phyloP scores from a whole-genome alignment of 2,113 vertebrate genomes.

The Megalops atlanticus region DNA sequence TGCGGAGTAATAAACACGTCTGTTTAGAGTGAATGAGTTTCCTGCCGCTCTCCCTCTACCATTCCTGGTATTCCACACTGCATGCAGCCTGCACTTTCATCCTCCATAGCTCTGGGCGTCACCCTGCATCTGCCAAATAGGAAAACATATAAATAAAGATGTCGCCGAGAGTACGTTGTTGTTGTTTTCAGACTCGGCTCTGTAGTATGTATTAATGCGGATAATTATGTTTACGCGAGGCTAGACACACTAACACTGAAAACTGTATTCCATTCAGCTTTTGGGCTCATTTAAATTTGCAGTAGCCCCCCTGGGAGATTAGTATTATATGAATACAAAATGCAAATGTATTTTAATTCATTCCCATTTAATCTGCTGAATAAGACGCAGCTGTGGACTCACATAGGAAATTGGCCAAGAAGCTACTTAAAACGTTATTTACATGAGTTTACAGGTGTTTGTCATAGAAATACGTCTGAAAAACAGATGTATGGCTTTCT shows the following conservation, averaged over 20 bases:
- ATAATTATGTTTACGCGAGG: conserved; percentile 43
- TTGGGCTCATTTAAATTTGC: background rate
- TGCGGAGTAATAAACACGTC: background rate
- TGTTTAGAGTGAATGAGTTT: background rate
- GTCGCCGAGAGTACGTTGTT: conserved; percentile 3
- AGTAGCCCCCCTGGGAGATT: conserved; percentile 3
- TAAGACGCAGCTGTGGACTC: conserved; percentile 11
- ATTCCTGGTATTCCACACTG: background rate
- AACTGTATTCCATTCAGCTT: conserved; percentile 38
- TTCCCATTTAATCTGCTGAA: conserved; percentile 13
- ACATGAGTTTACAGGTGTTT: background rate
- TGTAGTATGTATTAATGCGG: conserved; percentile 25
- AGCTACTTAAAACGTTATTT: background rate
- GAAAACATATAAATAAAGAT: background rate
- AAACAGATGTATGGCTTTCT: too few relatives aligned
- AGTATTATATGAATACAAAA: conserved; percentile 14
- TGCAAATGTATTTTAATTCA: conserved; percentile 26
- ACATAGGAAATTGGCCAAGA: background rate
- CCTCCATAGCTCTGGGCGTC: background rate
- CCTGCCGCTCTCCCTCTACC: background rate
- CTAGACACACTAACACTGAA: conserved; percentile 36
- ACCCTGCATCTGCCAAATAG: background rate
- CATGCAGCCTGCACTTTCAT: background rate
- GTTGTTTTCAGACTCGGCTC: conserved; percentile 14
- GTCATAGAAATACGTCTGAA: background rate